Evolutionary conservation across 2,113 vertebrate genomes (phyloP), one percentile per base, ranked within the genome.

Genomic region (Todiramphus chloris): DNA sequence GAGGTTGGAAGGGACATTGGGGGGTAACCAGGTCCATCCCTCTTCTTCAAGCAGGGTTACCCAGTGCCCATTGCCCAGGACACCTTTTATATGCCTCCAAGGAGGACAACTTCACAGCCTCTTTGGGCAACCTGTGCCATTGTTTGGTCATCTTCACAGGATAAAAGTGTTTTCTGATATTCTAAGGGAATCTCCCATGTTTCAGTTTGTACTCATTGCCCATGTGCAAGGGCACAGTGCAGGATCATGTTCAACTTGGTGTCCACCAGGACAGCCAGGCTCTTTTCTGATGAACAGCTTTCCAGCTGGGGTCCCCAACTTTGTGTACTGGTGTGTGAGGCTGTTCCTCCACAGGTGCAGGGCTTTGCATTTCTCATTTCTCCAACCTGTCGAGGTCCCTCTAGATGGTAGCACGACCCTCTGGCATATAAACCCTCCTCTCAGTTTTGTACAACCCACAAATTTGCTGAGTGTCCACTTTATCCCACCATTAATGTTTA

Each of bases 61-160:
- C 4, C 50, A 24, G 18, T 39, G 11, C 14, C 13, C 0, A 43
- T 37, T 68, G 18, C 16, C 27, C 35, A 59, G n/a, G 33, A 19
- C 4, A 35, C 14, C 3, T 35, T 79, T 27, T 48, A 10, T 23
- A 53, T 58, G 14, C 3, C 31, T 33, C 18, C 51, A 63, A 35
- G 30, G 13, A 75, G 4, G 5, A 13, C 1, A 2, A 41, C 5
- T 37, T 12, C 46, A 25, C 0, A 58, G n/a, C 1, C 8, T 35
- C 8, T 35, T 37, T 24, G 62, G 31, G 16, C 39, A 89, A 14
- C 28, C 27, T 68, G 6, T 24, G 25, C 8, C 15, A 3, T 3
- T 62, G 17, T 21, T 7, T 50, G 13, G 20, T 5, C 24, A n/a
- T 25, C 33, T 20, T 70, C 44, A 46, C 2, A 39, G 28, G 24